Evolutionary conservation across 2,888 invertebrate genomes (phyloP), one percentile per base, ranked within the genome.

Genomic region (Calameuta idolon): DNA sequence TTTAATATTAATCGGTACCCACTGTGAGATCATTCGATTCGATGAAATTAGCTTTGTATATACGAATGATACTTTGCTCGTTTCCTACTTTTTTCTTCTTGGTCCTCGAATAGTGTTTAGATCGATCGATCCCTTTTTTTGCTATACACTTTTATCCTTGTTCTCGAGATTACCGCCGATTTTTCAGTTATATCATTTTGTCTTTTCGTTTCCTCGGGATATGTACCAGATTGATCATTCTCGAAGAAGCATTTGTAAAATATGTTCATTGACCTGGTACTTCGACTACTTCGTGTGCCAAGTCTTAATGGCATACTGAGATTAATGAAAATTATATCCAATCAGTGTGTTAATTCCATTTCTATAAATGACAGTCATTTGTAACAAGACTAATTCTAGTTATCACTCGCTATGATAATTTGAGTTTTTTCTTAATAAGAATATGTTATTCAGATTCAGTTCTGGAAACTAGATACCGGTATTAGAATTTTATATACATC

Each of bases 1-100:
- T 76, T 34, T 12, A 23, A 83, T 80, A 83, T 84, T 83, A 82
- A 84, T 84, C 83, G 82, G 80, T 85, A 83, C 83, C 83, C 79
- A 82, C 81, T 82, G 85, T 69, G 79, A 34, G 55, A n/a, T 55
- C 71, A 33, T 55, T 55, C 55, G 69, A 76, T 79, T 69, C 75
- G 55, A 77, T 74, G 55, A 79, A 77, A 71, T 79, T 75, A 69
- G 75, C 79, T 75, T 55, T 55, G 55, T 55, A 9, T 23, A 30
- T 55, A 31, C 34, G 30, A 34, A 77, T 35, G 75, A 55, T 77
- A 75, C 75, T 80, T 68, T 74, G 75, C 75, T 69, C 79, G 69
- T 76, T 55, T 34, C 75, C 33, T 76, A 55, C 69, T 68, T 11
- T 69, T 69, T 37, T 34, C 31, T 5, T 55, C 30, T 34, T 74